Base-by-base conservation (phyloP, 2,113 vertebrate genomes). In the Orcinus orca region DNA sequence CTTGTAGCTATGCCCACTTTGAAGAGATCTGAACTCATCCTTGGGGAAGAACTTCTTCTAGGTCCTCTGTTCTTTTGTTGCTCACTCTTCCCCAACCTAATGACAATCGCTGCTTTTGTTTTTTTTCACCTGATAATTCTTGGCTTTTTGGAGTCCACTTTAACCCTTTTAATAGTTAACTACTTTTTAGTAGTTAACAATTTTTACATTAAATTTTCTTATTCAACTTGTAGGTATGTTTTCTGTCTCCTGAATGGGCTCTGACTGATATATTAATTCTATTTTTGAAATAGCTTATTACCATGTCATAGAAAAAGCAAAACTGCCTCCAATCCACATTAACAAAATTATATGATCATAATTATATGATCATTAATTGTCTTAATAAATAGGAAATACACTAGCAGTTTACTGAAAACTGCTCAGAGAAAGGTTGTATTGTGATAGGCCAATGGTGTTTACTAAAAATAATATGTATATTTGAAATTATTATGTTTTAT, bases 401-500 rank as follows among this genome's bases (percentile, higher is more conserved):
- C 18, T 79, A 62, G 14, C 20, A 94, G 85, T 70, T 50, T 44
- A 76, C 26, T 90, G 17, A 47, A 63, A 92, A 50, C 5, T 58
- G 12, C 8, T 74, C 29, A 62, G 65, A 80, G 33, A 76, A 23
- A 89, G 58, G 68, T 8, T n/a, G 8, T 73, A 55, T 88, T 92
- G 38, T 63, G 15, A 41, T 23, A 93, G n/a, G 79, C 25, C 11
- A 67, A 47, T 85, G n/a, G 21, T 25, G 68, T 67, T 50, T 62
- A 44, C 23, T 67, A n/a, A 18, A 63, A 53, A 50, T 62, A 60
- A 25, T 18, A 38, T 79, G 47, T 44, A 29, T 31, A 70, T 83
- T 55, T 67, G 36, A 88, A 91, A 96, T 88, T 41, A 74, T 23
- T 77, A 26, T 90, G 33, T 62, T 90, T 80, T 70, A 90, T 83